Base-by-base conservation (phyloP, 2,113 vertebrate species). In the Centrocercus urophasianus region DNA sequence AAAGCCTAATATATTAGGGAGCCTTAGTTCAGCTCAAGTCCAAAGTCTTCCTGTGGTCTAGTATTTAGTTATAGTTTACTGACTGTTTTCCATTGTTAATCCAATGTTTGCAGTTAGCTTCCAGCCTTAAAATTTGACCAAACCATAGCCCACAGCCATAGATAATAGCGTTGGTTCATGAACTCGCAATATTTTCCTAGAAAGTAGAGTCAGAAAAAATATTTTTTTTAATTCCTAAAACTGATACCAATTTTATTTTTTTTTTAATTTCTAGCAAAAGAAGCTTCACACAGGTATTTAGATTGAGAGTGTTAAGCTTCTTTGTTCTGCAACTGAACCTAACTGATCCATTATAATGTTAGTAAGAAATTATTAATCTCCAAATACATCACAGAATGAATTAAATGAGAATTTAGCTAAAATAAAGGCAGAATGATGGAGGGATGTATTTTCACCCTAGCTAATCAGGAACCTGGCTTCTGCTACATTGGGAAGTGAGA, bases 401-500 rank as follows among this genome's bases (percentile, higher is more conserved):
- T 65, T 2, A 83, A 52, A 43, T 24, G 7, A 90, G 70, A 59
- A 45, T 3, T 32, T 6, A 25, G 6, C 19, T 54, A 56, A 13
- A 87, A 28, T 78, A 74, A 72, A 89, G 32, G 28, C 47, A 78
- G 32, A 81, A 72, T 89, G 32, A 25, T 38, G 75, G 32, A 84
- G 25, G 8, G 32, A 19, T 8, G 25, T 0, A 0, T 60, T 81
- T 88, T 45, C 36, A 81, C 20, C 22, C 21, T 14, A 66, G 36
- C 6, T 7, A 13, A 1, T n/a, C 15, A 67, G 59, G 24, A 60
- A 32, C 14, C 4, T 69, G 20, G 6, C 19, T 61, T 89, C 32
- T 72, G 45, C 13, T 36, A 0, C 13, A 5, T 14, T 14, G 83
- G 7, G 7, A 6, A 63, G 8, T 0, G 0, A 43, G 16, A 8